Evolutionary conservation across 2,797 vertebrate species (phyloP).

Genomic region (Sebastes iracundus): DNA sequence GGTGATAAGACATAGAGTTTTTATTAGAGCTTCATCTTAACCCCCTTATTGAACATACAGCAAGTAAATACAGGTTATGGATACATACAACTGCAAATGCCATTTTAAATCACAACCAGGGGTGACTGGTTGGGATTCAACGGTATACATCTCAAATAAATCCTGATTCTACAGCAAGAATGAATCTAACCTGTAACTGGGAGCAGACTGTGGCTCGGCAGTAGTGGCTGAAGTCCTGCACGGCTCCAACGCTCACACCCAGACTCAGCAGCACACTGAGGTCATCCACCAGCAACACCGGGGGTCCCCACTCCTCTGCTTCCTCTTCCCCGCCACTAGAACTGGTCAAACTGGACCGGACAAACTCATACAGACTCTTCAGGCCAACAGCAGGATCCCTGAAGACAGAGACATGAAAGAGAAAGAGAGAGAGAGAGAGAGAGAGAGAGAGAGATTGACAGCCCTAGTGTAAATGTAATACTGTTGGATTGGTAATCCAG

Average conservation of each 20-base stretch:
- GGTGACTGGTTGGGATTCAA: too few relatives aligned
- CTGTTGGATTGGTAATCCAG: not conserved
- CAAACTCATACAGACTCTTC: slow-evolving; percentile 83
- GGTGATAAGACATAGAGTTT: not conserved
- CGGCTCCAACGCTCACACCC: slow-evolving; percentile 73
- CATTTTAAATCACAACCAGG: not conserved
- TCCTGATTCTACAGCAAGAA: not conserved
- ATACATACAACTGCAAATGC: not conserved
- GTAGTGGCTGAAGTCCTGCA: slow-evolving; percentile 93
- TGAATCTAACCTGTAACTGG: slow-evolving; percentile 81
- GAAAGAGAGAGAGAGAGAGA: not conserved
- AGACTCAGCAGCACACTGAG: slow-evolving; percentile 90
- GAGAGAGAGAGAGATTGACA: too few relatives aligned
- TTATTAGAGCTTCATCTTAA: not conserved
- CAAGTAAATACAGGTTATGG: not conserved
- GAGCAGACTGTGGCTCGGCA: slow-evolving; percentile 86
- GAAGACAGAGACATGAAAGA: not conserved
- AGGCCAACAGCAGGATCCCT: slow-evolving; percentile 82
- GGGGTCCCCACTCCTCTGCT: slow-evolving; percentile 72
- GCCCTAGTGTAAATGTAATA: not conserved
- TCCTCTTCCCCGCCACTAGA: fast-evolving
- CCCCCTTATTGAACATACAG: not conserved
- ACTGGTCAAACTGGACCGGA: slow-evolving; percentile 62
- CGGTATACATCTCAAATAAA: not conserved
- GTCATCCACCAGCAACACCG: slow-evolving; percentile 91